phyloP scores from a whole-genome alignment of 2,113 vertebrate genomes.

The Rutilus rutilus region DNA sequence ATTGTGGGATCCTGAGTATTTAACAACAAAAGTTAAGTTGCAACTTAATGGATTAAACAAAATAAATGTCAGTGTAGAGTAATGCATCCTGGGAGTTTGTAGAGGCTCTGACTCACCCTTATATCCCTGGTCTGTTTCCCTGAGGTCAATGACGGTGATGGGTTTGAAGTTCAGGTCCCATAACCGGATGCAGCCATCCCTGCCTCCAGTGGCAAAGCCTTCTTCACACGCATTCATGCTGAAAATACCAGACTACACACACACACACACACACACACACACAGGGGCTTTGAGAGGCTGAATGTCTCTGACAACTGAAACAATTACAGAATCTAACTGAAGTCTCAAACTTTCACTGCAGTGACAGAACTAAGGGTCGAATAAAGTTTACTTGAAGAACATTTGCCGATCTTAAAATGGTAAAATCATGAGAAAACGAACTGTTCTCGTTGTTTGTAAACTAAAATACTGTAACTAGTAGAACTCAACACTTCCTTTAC shows the following conservation, averaged over 20 bases:
- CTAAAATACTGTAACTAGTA: background rate
- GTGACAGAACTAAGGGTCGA: background rate
- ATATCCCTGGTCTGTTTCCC: slow-evolving; percentile 99
- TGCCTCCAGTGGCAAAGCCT: slow-evolving; percentile 96
- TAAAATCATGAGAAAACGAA: background rate
- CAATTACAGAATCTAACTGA: background rate
- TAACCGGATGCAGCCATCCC: slow-evolving; percentile 95
- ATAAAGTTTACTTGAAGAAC: background rate
- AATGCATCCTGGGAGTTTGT: background rate
- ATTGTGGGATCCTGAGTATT: slow-evolving; percentile 22
- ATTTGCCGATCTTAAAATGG: background rate
- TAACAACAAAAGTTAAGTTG: background rate
- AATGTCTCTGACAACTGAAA: background rate
- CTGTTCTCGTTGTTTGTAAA: background rate
- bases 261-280: slow-evolving; percentile 25
- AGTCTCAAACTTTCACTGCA: background rate
- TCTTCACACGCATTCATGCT: slow-evolving; percentile 99
- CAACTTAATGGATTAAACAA: background rate
- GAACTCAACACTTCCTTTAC: background rate
- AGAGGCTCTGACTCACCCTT: slow-evolving; percentile 85
- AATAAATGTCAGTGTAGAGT: background rate
- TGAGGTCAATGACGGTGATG: slow-evolving; percentile 99
- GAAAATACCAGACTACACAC: slow-evolving; percentile 92
- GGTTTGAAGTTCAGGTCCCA: slow-evolving; percentile 99
- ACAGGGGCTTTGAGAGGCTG: background rate